These are phyloP conservation scores for Empis stercorea DNA, from an alignment of 2,888 invertebrate genomes.

Conservation along the genomic window DNA sequence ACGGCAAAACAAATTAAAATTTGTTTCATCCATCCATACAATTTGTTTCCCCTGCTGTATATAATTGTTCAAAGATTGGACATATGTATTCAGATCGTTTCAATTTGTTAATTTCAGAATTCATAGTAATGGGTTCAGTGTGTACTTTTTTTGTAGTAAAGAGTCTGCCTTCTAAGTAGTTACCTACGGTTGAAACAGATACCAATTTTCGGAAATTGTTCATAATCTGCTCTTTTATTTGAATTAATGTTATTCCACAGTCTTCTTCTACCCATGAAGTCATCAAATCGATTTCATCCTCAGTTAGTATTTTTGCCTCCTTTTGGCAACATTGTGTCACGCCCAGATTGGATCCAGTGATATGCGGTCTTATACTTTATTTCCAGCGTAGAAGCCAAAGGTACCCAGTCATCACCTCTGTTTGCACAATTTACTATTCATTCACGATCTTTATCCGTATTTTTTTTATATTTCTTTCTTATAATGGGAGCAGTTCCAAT, in stretches of 20 bases:
- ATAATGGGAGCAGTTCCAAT: not conserved
- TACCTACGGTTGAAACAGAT: not conserved
- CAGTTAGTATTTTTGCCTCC: not conserved
- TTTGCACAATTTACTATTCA: not conserved
- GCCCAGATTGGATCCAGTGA: not conserved
- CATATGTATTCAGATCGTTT: conserved; percentile 1
- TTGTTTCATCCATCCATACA: conserved; percentile 5
- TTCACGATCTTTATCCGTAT: not conserved
- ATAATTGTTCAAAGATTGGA: conserved; percentile 1
- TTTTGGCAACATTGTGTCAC: not conserved
- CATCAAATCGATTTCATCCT: not conserved
- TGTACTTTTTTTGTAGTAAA: conserved; percentile 2
- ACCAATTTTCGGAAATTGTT: not conserved
- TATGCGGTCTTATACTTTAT: not conserved
- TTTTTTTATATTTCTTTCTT: not conserved
- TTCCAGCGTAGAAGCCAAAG: not conserved
- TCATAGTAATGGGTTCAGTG: not conserved
- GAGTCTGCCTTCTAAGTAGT: not conserved
- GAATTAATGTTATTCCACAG: not conserved
- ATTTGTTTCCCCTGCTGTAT: conserved; percentile 4
- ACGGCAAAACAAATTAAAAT: conserved; percentile 6
- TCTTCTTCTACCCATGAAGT: conserved; percentile 1
- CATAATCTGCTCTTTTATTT: not conserved
- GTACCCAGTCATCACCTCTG: not conserved
- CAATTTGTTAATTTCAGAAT: conserved; percentile 2